A percentile compares a stretch with the other conserved stretches of the same genome.
Conservation (phyloP, 2,113 vertebrate species). For the Silurus asotus region DNA sequence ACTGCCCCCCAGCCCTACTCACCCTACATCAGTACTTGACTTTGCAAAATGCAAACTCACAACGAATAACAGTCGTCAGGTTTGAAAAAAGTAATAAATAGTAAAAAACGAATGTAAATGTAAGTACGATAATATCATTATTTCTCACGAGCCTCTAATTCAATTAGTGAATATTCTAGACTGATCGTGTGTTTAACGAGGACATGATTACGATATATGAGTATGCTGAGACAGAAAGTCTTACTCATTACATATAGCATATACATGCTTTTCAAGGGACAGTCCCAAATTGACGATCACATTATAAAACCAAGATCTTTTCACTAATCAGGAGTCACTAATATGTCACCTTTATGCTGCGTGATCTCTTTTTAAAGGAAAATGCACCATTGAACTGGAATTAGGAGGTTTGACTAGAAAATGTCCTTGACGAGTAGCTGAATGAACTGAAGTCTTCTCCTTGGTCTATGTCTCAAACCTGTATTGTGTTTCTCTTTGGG, state of each 20-base stretch:
- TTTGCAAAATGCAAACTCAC: background rate
- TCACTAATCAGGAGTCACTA: no score
- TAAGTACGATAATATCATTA: background rate
- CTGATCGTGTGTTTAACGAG: no score
- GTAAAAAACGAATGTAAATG: background rate
- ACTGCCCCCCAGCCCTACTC: no score
- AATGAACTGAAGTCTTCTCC: background rate
- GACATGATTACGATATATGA: no score
- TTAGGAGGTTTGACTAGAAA: background rate
- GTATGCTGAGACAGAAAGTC: background rate
- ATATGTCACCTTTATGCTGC: background rate
- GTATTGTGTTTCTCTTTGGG: background rate
- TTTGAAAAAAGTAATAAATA: no score
- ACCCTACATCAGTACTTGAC: background rate
- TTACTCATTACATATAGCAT: background rate
- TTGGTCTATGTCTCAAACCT: background rate
- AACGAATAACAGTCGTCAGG: background rate
- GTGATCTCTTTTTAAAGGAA: background rate
- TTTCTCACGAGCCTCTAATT: background rate
- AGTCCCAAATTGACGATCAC: background rate
- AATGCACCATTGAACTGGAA: background rate
- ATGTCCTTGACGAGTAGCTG: background rate
- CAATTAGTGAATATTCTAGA: background rate
- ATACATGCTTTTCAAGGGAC: background rate
- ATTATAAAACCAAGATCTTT: background rate